These are phyloP conservation scores for Tethea ocularis DNA, from an alignment of 2,888 invertebrate genomes.

Conservation along the genomic window DNA sequence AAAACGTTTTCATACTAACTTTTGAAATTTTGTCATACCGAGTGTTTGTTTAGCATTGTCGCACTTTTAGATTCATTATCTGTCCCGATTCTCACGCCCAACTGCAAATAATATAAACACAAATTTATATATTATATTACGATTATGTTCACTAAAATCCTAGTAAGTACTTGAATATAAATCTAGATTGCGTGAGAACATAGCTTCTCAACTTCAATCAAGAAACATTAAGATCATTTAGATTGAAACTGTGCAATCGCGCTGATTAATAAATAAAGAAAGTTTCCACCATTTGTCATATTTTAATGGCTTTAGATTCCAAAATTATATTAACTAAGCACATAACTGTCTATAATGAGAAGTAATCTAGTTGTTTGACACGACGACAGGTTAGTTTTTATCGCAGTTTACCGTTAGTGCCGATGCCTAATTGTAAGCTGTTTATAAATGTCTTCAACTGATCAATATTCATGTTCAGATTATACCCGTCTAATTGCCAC, in stretches of 20 bases:
- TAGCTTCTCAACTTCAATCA: background rate
- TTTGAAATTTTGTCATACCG: background rate
- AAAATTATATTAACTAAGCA: slow-evolving; percentile 14
- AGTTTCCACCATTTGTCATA: background rate
- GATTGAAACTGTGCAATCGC: background rate
- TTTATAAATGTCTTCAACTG: slow-evolving; percentile 67
- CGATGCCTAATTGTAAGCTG: slow-evolving; percentile 63
- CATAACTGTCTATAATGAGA: slow-evolving; percentile 35
- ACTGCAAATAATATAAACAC: background rate
- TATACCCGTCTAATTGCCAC: slow-evolving; percentile 74
- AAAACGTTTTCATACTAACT: background rate
- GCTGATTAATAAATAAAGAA: background rate
- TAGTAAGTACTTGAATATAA: background rate
- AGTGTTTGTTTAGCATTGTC: background rate
- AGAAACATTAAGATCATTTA: background rate
- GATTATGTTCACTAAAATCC: background rate
- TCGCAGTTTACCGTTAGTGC: slow-evolving; percentile 50
- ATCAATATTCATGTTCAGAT: slow-evolving; percentile 78
- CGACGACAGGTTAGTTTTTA: slow-evolving; percentile 35
- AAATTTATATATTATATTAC: too few species aligned
- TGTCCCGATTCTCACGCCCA: background rate
- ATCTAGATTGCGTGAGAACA: background rate
- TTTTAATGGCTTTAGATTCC: slow-evolving; percentile 1
- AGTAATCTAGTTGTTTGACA: slow-evolving; percentile 40
- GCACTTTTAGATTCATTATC: background rate